Evolutionary conservation across 2,888 invertebrate species (phyloP).

Genomic region (Embidobia sp.): DNA sequence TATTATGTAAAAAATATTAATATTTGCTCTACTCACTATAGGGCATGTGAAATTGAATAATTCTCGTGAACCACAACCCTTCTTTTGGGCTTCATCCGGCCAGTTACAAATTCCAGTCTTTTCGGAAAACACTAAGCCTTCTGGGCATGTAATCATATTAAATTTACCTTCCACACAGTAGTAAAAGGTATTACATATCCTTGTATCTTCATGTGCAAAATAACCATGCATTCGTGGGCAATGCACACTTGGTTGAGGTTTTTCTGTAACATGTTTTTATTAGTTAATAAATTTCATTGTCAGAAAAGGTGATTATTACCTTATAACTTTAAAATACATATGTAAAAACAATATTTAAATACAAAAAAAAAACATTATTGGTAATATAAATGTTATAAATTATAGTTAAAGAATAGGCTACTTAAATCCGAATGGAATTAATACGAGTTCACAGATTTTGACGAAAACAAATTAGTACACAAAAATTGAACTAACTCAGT

Average conservation of each 20-base stretch:
- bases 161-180: constrained; percentile 94
- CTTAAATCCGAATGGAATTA: too few species aligned
- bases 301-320: too few species aligned
- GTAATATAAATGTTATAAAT: too few species aligned
- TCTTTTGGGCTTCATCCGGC: constrained; percentile 95
- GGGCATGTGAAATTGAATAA: constrained; percentile 93
- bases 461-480: too few species aligned
- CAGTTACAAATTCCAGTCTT: constrained; percentile 95
- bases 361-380: too few species aligned
- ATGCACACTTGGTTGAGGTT: constrained; percentile 87
- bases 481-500: too few species aligned
- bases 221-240: constrained; percentile 93
- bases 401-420: too few species aligned
- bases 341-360: too few species aligned
- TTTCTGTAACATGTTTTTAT: too few species aligned
- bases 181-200: constrained; percentile 92
- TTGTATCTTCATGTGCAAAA: constrained; percentile 90
- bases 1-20: too few species aligned
- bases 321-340: too few species aligned
- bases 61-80: constrained; percentile 92
- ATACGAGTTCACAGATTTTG: too few species aligned
- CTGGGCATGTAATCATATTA: constrained; percentile 94
- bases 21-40: neutral
- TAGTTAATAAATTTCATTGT: neutral
- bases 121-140: constrained; percentile 93